These are phyloP conservation scores for Drosophila subsilvestris DNA, from an alignment of 2,888 invertebrate genomes.

Conservation along the genomic window DNA sequence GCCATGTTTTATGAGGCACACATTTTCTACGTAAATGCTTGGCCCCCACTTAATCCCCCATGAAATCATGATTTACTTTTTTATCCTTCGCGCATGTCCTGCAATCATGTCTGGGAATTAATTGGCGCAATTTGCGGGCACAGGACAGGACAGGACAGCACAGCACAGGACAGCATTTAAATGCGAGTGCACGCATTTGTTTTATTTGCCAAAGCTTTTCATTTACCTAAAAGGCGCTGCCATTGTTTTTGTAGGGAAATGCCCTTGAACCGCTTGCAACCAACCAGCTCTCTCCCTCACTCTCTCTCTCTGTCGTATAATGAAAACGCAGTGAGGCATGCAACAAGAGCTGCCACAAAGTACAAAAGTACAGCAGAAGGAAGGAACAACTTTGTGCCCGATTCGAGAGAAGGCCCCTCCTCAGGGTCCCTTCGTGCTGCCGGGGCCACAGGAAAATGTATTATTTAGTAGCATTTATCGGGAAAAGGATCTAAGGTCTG, in stretches of 20 bases:
- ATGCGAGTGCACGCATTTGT: conserved; percentile 45
- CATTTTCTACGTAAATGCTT: conserved; percentile 11
- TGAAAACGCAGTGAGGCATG: conserved; percentile 75
- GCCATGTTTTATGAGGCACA: not conserved
- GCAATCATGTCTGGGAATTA: conserved; percentile 42
- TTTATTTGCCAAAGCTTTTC: conserved; percentile 48
- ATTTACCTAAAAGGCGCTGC: conserved; percentile 46
- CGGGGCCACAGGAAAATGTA: conserved; percentile 29
- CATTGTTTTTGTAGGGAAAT: conserved; percentile 53
- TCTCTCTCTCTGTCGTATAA: conserved; percentile 52
- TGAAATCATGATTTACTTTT: conserved; percentile 41
- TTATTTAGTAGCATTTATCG: conserved; percentile 20
- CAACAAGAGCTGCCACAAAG: conserved; percentile 51
- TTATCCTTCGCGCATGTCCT: conserved; percentile 39
- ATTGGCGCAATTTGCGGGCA: conserved; percentile 44
- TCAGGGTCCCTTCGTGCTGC: conserved; percentile 32
- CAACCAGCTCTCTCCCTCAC: conserved; percentile 51
- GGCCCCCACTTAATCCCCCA: conserved; percentile 25
- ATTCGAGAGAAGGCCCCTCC: conserved; percentile 29
- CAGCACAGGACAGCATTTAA: conserved; percentile 34
- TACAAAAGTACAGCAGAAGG: conserved; percentile 36
- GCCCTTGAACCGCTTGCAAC: conserved; percentile 73
- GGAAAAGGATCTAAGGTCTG: conserved; percentile 14
- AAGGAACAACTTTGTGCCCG: conserved; percentile 38
- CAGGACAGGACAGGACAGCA: not conserved